Percentiles rank a stretch among this genome's conserved stretches.
Conservation (phyloP, 2,113 vertebrate species). For the Marmota flaviventris region DNA sequence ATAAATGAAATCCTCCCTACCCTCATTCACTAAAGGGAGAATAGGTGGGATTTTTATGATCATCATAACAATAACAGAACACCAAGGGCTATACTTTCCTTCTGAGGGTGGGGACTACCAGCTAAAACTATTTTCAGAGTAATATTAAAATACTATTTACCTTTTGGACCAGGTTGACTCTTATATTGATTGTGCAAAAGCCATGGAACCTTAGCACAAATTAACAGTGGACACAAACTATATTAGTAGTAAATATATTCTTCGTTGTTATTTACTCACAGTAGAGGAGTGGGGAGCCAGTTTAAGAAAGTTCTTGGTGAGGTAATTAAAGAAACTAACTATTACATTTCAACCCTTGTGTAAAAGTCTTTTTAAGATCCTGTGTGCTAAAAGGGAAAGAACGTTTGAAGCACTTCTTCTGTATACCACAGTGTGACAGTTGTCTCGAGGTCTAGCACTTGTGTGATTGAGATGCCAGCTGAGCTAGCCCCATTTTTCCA, state of each 20-base stretch:
- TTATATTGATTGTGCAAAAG: background rate
- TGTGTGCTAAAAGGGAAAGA: background rate
- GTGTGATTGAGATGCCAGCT: background rate
- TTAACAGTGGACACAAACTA: background rate
- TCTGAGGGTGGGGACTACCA: background rate
- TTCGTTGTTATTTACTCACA: background rate
- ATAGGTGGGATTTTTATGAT: background rate
- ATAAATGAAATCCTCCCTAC: background rate
- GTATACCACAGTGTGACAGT: background rate
- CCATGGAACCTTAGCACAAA: background rate
- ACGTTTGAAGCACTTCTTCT: background rate
- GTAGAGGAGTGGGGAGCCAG: background rate
- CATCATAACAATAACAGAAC: background rate
- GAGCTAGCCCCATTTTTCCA: background rate
- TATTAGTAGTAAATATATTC: background rate
- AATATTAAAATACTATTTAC: background rate
- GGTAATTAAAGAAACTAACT: constrained; percentile 56
- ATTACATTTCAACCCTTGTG: background rate
- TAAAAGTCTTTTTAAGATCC: constrained; percentile 37
- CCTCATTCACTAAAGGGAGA: background rate
- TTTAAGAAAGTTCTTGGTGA: constrained; percentile 36
- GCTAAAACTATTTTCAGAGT: background rate
- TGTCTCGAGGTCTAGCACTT: background rate
- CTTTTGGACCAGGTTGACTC: background rate
- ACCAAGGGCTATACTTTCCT: background rate